These are phyloP conservation scores for Prunella strophiata DNA, from an alignment of 2,797 vertebrate genomes.

Conservation along the genomic window DNA sequence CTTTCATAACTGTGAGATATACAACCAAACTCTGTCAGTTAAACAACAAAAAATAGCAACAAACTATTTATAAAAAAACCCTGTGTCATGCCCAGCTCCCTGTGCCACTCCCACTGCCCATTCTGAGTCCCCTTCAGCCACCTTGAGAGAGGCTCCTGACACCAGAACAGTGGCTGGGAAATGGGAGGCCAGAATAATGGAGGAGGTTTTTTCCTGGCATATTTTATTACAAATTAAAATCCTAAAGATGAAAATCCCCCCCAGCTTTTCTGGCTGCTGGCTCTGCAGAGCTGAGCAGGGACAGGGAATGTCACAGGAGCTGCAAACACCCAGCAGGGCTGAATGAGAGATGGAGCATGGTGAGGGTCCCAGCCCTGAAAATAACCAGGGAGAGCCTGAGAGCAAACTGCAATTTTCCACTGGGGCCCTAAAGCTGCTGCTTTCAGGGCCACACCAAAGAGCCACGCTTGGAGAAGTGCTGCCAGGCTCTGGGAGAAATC, in stretches of 20 bases:
- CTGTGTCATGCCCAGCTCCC: not conserved
- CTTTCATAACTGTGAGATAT: not conserved
- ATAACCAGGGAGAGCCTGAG: not conserved
- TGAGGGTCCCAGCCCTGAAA: not conserved
- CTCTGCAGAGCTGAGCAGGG: not conserved
- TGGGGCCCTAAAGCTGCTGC: not conserved
- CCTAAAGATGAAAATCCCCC: not conserved
- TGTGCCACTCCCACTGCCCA: not conserved
- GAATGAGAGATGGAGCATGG: not conserved
- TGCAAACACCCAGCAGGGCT: not conserved
- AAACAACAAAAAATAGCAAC: not conserved
- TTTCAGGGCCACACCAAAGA: not conserved
- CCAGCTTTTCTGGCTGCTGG: not conserved
- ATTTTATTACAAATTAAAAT: not conserved
- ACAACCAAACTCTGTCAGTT: slow-evolving; percentile 15
- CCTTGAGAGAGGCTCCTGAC: not conserved
- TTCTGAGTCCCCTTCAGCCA: not conserved
- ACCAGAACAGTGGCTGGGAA: not conserved
- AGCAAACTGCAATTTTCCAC: not conserved
- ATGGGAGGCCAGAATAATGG: not conserved
- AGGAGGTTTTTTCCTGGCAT: not conserved
- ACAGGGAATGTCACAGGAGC: not conserved
- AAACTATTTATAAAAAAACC: not conserved
- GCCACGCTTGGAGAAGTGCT: fast-evolving
- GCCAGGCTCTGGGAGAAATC: not conserved